Percentiles rank a stretch among this genome's conserved stretches.
These are phyloP conservation scores for Pangasianodon hypophthalmus DNA, from an alignment of 2,113 vertebrate species.

Conservation along the genomic window DNA sequence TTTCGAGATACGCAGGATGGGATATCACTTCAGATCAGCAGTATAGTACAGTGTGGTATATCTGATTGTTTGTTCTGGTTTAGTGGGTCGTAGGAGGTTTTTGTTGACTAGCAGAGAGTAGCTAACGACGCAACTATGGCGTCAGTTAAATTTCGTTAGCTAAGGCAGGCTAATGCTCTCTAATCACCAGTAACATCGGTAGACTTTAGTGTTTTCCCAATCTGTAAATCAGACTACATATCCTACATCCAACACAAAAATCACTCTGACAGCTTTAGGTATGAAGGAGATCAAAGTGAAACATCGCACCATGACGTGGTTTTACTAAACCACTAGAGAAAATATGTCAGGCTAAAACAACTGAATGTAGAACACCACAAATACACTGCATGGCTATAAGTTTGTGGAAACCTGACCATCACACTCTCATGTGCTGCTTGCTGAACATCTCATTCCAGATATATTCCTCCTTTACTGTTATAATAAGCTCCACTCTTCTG, in stretches of 20 bases:
- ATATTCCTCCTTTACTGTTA: neutral
- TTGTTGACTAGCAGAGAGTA: neutral
- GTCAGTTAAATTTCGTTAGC: neutral
- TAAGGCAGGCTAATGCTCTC: neutral
- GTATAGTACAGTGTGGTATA: neutral
- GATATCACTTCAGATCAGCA: neutral
- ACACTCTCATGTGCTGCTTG: neutral
- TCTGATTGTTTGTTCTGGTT: neutral
- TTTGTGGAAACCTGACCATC: too few species aligned
- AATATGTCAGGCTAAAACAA: neutral
- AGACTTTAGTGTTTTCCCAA: too few species aligned
- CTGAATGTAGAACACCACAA: too few species aligned
- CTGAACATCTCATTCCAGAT: neutral
- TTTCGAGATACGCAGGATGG: neutral
- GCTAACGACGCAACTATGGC: neutral
- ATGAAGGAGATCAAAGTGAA: neutral
- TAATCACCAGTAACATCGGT: neutral
- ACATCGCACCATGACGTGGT: too few species aligned
- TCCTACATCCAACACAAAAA: too few species aligned
- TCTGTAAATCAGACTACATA: too few species aligned
- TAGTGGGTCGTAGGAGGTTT: neutral
- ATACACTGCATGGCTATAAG: neutral
- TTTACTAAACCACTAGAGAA: neutral
- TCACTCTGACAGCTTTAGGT: neutral
- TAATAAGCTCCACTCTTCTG: too few species aligned